phyloP scores from a whole-genome alignment of 2,113 vertebrate genomes.

The Aythya baeri region DNA sequence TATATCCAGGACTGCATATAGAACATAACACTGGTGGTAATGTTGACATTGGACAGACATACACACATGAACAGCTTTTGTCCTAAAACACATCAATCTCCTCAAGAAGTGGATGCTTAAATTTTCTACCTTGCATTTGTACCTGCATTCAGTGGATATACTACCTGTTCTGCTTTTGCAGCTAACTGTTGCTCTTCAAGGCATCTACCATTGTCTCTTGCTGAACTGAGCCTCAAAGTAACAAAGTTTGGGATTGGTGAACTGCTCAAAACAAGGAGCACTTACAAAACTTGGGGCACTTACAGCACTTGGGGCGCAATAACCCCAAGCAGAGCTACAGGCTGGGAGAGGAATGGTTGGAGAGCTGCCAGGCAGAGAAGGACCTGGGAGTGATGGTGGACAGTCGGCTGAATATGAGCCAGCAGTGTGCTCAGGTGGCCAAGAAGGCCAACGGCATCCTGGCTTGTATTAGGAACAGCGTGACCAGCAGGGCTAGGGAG shows the following conservation, averaged over 20 bases:
- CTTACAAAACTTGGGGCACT: too few relatives aligned
- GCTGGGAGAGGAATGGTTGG: too few relatives aligned
- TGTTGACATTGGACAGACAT: neutral
- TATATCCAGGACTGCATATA: neutral
- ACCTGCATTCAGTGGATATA: neutral
- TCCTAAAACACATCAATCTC: neutral
- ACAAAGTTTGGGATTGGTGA: neutral
- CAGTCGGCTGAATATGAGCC: too few relatives aligned
- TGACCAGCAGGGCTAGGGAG: too few relatives aligned
- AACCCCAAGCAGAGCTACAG: too few relatives aligned
- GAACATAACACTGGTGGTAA: neutral
- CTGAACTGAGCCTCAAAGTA: neutral
- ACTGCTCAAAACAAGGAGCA: neutral
- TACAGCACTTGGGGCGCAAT: too few relatives aligned
- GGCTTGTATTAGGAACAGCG: too few relatives aligned
- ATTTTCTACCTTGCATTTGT: neutral
- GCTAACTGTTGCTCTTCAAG: neutral
- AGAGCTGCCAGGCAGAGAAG: too few relatives aligned
- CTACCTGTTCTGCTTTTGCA: neutral
- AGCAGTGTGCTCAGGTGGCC: too few relatives aligned
- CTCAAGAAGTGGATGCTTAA: neutral
- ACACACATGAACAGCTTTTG: neutral
- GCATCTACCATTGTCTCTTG: neutral
- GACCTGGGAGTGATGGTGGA: too few relatives aligned
- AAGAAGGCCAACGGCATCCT: too few relatives aligned